A percentile compares a stretch with the other conserved stretches of the same genome.
phyloP scores from a whole-genome alignment of 2,888 invertebrate genomes.

The Ophioninae sp. region DNA sequence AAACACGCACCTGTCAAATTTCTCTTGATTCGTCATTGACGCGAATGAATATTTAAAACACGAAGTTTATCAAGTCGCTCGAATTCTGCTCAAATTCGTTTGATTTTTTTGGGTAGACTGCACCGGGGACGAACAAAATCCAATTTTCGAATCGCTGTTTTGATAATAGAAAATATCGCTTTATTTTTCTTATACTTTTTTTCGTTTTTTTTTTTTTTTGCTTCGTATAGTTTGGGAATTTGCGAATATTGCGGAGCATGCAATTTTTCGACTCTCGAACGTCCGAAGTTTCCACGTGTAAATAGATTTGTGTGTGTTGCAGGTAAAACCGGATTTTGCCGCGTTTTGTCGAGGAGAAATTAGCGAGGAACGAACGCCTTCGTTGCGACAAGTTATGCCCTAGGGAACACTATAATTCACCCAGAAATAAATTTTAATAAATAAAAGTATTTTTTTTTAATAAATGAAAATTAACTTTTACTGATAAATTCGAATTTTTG shows the following conservation, averaged over 20 bases:
- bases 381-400: too few species aligned
- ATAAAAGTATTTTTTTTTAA: too few species aligned
- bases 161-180: not conserved
- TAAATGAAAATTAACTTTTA: too few species aligned
- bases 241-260: not conserved
- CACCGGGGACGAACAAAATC: conserved; percentile 9
- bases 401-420: too few species aligned
- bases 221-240: not conserved
- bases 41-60: conserved; percentile 2
- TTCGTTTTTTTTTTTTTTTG: not conserved
- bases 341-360: too few species aligned
- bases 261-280: not conserved
- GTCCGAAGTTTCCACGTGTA: not conserved
- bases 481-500: too few species aligned
- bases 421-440: too few species aligned
- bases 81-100: conserved; percentile 2
- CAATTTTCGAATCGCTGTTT: conserved; percentile 8
- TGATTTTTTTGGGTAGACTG: not conserved
- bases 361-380: too few species aligned
- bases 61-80: not conserved
- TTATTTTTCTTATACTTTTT: not conserved
- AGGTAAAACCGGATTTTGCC: too few species aligned
- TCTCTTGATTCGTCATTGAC: conserved; percentile 30
- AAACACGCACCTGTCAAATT: not conserved
- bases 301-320: not conserved